Percentiles rank a stretch among this genome's conserved stretches.
These are phyloP conservation scores for Spea hammondii DNA, from an alignment of 2,797 vertebrate genomes.

Conservation along the genomic window DNA sequence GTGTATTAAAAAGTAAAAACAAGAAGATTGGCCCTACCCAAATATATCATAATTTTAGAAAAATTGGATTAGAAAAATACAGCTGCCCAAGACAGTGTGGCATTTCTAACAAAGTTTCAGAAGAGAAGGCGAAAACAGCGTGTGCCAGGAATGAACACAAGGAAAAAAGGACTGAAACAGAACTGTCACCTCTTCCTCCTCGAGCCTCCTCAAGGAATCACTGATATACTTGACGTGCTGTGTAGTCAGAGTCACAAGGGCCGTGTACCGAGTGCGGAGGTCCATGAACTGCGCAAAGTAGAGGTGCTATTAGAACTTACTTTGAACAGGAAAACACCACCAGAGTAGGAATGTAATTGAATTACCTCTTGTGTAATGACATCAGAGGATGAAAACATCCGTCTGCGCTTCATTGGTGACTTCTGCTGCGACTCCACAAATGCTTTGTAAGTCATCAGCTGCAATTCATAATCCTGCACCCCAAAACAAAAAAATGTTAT, in stretches of 20 bases:
- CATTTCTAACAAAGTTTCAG: too few relatives aligned
- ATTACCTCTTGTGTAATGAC: slow-evolving; percentile 92
- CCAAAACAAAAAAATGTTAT: not conserved
- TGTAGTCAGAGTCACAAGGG: slow-evolving; percentile 91
- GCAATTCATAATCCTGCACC: slow-evolving; percentile 91
- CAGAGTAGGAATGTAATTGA: not conserved
- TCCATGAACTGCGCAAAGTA: slow-evolving; percentile 86
- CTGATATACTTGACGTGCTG: slow-evolving; percentile 98
- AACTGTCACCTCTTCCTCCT: slow-evolving; percentile 90
- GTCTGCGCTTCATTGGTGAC: slow-evolving; percentile 86
- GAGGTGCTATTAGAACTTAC: fast-evolving
- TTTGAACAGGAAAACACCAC: fast-evolving
- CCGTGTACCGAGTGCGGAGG: slow-evolving; percentile 91
- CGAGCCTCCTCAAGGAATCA: slow-evolving; percentile 86
- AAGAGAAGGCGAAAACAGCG: too few relatives aligned
- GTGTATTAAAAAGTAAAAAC: not conserved
- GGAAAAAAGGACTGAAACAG: not conserved
- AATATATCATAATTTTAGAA: too few relatives aligned
- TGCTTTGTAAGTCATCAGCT: slow-evolving; percentile 95
- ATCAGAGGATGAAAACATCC: slow-evolving; percentile 92
- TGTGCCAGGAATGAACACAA: too few relatives aligned
- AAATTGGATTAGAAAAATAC: too few relatives aligned
- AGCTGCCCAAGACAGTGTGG: too few relatives aligned
- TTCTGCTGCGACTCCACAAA: slow-evolving; percentile 96
- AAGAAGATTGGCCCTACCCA: too few relatives aligned